phyloP scores from a whole-genome alignment of 2,888 invertebrate species.

The Acronicta alni region DNA sequence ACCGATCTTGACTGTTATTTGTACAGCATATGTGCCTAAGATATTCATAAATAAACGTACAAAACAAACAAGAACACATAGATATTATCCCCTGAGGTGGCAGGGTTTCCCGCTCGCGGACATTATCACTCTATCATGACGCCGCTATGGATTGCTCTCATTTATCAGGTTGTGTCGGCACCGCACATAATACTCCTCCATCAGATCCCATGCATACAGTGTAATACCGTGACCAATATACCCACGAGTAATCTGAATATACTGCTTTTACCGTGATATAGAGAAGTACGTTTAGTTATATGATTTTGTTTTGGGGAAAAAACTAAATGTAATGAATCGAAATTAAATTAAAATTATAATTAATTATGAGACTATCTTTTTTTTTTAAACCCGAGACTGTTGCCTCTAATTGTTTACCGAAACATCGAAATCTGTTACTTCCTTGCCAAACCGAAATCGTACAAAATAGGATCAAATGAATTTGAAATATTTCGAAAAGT shows the following conservation, averaged over 20 bases:
- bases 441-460: too few relatives aligned
- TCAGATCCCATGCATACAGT: conserved; percentile 21
- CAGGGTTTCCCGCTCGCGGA: conserved; percentile 19
- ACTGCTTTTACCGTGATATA: too few relatives aligned
- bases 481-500: neutral
- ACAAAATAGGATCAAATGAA: too few relatives aligned
- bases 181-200: conserved; percentile 23
- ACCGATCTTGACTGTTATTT: neutral
- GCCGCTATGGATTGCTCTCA: conserved; percentile 43
- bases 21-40: neutral
- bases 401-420: too few relatives aligned
- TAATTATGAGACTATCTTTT: neutral
- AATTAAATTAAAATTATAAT: too few relatives aligned
- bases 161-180: conserved; percentile 41
- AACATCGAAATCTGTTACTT: too few relatives aligned
- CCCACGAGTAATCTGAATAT: too few relatives aligned
- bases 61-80: conserved; percentile 1
- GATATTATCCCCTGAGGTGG: conserved; percentile 3
- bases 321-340: too few relatives aligned
- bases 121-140: conserved; percentile 48
- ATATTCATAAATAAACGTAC: neutral
- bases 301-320: too few relatives aligned
- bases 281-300: too few relatives aligned
- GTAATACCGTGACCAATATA: neutral
- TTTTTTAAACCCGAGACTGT: too few relatives aligned